Conservation (phyloP, 1,140 invertebrate species). For the Mamestra configurata region DNA sequence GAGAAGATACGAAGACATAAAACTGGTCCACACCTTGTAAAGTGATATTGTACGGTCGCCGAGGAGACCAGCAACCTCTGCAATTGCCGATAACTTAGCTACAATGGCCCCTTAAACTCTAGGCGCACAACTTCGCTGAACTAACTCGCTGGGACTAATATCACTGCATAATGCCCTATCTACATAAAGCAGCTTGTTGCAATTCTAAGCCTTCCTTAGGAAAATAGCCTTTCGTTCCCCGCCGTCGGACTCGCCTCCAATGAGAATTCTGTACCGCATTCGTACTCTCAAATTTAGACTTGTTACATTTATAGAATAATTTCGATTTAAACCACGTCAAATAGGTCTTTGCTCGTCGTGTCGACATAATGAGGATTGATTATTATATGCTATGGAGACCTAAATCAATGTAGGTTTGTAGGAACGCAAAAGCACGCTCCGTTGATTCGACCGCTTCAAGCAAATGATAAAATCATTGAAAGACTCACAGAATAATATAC, state of each 20-base stretch:
- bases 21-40: constrained; percentile 39
- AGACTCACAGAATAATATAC: constrained; percentile 42
- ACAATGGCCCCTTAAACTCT: constrained; percentile 58
- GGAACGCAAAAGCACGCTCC: constrained; percentile 46
- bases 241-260: neutral
- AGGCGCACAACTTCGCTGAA: constrained; percentile 54
- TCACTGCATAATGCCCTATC: constrained; percentile 53
- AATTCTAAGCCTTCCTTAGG: constrained; percentile 51
- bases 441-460: constrained; percentile 37
- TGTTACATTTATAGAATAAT: constrained; percentile 21
- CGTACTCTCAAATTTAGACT: neutral
- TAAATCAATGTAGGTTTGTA: constrained; percentile 29
- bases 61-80: constrained; percentile 48
- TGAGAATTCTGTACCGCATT: constrained; percentile 1
- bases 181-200: constrained; percentile 55
- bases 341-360: constrained; percentile 1
- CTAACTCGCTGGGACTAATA: constrained; percentile 53
- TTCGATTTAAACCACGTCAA: constrained; percentile 8
- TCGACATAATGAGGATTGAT: constrained; percentile 33
- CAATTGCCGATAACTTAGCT: constrained; percentile 60
- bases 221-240: constrained; percentile 38
- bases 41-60: constrained; percentile 46
- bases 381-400: constrained; percentile 33
- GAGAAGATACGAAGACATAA: constrained; percentile 34
- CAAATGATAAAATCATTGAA: constrained; percentile 57